Evolutionary conservation across 1,140 invertebrate species (phyloP).

Genomic region (Neuroterus valhalla): DNA sequence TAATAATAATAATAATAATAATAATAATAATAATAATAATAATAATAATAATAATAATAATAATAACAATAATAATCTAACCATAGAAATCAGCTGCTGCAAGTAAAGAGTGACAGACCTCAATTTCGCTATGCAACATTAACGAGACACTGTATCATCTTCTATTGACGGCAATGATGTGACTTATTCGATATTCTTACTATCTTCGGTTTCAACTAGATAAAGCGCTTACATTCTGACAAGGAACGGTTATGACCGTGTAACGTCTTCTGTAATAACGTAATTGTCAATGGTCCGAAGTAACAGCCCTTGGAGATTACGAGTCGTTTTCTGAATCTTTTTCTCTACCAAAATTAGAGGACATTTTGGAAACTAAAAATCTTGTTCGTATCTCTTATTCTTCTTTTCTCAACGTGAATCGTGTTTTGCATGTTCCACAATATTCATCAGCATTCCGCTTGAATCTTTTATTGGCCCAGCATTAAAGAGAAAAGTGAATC

Average conservation of each 20-base stretch:
- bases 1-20: too few relatives aligned
- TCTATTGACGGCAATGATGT: background rate
- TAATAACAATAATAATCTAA: background rate
- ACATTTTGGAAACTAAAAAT: background rate
- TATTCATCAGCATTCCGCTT: too few relatives aligned
- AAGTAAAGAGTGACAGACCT: background rate
- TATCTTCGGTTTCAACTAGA: slow-evolving; percentile 35
- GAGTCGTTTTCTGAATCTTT: background rate
- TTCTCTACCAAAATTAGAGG: background rate
- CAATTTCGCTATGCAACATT: background rate
- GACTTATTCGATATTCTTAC: slow-evolving; percentile 9
- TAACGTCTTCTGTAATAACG: slow-evolving; percentile 36
- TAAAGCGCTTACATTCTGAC: slow-evolving; percentile 49
- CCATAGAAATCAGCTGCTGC: background rate
- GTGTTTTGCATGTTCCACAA: too few relatives aligned
- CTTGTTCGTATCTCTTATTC: background rate
- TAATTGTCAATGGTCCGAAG: slow-evolving; percentile 52
- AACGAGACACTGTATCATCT: background rate
- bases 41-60: background rate
- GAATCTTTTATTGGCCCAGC: too few relatives aligned
- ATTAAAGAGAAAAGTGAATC: too few relatives aligned
- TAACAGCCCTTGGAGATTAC: background rate
- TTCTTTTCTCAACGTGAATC: too few relatives aligned
- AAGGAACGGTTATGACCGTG: slow-evolving; percentile 47
- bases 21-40: background rate